These are phyloP conservation scores for Bagarius yarrelli DNA, from an alignment of 2,113 vertebrate species.

Conservation along the genomic window DNA sequence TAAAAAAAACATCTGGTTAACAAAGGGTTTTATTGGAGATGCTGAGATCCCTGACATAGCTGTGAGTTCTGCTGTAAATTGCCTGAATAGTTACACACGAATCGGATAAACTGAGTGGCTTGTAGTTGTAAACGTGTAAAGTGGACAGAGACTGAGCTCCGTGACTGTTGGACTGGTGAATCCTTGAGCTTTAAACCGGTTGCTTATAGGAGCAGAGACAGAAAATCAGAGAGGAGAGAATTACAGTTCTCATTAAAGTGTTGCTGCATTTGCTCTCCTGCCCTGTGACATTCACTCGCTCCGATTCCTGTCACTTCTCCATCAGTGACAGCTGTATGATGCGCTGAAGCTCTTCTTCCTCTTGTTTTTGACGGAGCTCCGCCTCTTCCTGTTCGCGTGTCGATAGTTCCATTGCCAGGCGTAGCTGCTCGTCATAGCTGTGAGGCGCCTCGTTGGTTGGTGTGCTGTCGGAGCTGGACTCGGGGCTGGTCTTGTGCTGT, in stretches of 20 bases:
- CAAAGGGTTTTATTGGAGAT: slow-evolving; percentile 30
- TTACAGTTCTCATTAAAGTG: not conserved
- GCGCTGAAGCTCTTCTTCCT: slow-evolving; percentile 89
- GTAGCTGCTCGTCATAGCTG: slow-evolving; percentile 89
- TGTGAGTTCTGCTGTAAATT: slow-evolving; percentile 1
- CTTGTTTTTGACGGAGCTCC: slow-evolving; percentile 76
- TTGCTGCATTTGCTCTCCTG: slow-evolving; percentile 16
- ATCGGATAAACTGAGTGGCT: slow-evolving; percentile 22
- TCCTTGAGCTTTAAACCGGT: slow-evolving; percentile 18
- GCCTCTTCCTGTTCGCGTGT: slow-evolving; percentile 87
- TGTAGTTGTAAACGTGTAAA: slow-evolving; percentile 49
- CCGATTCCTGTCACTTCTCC: slow-evolving; percentile 76
- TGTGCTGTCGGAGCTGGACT: slow-evolving; percentile 64
- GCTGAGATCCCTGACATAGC: slow-evolving; percentile 12
- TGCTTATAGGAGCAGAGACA: slow-evolving; percentile 21
- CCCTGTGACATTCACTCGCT: slow-evolving; percentile 22
- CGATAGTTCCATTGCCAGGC: slow-evolving; percentile 91
- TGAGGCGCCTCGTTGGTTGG: slow-evolving; percentile 72
- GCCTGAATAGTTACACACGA: not conserved
- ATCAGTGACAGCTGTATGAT: slow-evolving; percentile 93
- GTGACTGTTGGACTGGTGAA: not conserved
- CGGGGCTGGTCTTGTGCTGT: slow-evolving; percentile 74
- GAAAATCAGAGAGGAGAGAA: slow-evolving; percentile 8
- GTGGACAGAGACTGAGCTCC: slow-evolving; percentile 30
- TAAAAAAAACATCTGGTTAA: not conserved